Evolutionary conservation across 2,113 vertebrate species (phyloP), one percentile per base, ranked within the genome.

Genomic region (Diglossa brunneiventris): DNA sequence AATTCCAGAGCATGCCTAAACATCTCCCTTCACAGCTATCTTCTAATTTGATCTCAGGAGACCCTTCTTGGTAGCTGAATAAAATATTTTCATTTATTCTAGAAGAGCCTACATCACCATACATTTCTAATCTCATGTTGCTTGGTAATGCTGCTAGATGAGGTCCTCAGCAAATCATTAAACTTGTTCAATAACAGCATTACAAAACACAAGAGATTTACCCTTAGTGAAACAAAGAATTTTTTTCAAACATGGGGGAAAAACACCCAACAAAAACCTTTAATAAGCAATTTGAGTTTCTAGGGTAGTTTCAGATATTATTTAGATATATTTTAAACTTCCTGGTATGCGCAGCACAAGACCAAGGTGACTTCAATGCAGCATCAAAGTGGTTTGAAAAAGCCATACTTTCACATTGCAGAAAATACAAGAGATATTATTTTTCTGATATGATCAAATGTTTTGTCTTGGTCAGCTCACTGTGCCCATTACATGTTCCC

Each of bases 41-140:
- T 97, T 97, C 98, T 98, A 98, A 99, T 98, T 98, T 98, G 98
- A 98, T 98, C 98, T 98, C 98, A 95, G 84, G 98, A 97, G 98
- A 98, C 97, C 97, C 72, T 96, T 96, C 94, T 96, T 96, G 69
- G 96, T 97, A 98, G 97, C 97, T 97, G 97, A 97, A 98, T 98
- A 98, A 98, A 98, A 98, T 98, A 98, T 98, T 98, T 98, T 98
- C 97, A 97, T 98, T 98, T 98, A 98, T 98, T 98, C 95, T 91
- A 92, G 92, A 93, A 97, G 92, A 97, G 95, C 94, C 97, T 97
- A 95, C 91, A 96, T 97, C 94, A 97, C 97, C 97, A 98, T 97
- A 98, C 95, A 69, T 98, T 98, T 98, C 95, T 98, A 98, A 98
- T 98, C 97, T 98, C 84, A 79, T 94, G 96, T 96, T 97, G 95